Conservation (phyloP, 2,888 invertebrate genomes). For the Dasypogon diadema region DNA sequence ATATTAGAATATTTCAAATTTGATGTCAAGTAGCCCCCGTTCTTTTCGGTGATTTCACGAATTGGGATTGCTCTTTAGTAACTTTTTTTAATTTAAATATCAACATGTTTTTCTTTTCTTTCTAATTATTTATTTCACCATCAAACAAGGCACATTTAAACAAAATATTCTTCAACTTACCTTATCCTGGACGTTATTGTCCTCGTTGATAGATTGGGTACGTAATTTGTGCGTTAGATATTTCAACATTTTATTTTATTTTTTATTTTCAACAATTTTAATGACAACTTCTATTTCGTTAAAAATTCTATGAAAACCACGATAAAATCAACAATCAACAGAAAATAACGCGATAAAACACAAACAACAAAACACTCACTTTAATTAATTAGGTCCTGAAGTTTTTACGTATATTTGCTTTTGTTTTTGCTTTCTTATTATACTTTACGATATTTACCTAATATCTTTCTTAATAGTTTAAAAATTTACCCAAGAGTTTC, state of each 20-base stretch:
- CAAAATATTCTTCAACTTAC: slow-evolving; percentile 42
- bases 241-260: slow-evolving; percentile 59
- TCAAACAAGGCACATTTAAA: not conserved
- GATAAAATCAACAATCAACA: not conserved
- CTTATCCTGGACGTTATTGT: slow-evolving; percentile 58
- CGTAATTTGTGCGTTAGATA: slow-evolving; percentile 62
- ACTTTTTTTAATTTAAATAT: too few species aligned
- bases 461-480: not conserved
- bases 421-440: not conserved
- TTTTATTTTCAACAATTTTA: not conserved
- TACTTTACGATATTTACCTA: not conserved
- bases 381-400: not conserved
- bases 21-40: too few species aligned
- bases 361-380: not conserved
- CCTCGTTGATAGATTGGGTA: slow-evolving; percentile 62
- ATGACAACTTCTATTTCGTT: not conserved
- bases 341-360: not conserved
- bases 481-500: not conserved
- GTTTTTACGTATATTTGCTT: not conserved
- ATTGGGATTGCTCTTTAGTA: too few species aligned
- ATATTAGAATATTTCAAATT: too few species aligned
- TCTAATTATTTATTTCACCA: too few species aligned
- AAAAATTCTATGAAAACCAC: not conserved
- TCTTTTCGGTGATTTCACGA: too few species aligned
- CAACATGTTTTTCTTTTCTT: too few species aligned